A percentile compares a stretch with the other conserved stretches of the same genome.
phyloP scores from a whole-genome alignment of 2,888 invertebrate species.

The Volucella bombylans region DNA sequence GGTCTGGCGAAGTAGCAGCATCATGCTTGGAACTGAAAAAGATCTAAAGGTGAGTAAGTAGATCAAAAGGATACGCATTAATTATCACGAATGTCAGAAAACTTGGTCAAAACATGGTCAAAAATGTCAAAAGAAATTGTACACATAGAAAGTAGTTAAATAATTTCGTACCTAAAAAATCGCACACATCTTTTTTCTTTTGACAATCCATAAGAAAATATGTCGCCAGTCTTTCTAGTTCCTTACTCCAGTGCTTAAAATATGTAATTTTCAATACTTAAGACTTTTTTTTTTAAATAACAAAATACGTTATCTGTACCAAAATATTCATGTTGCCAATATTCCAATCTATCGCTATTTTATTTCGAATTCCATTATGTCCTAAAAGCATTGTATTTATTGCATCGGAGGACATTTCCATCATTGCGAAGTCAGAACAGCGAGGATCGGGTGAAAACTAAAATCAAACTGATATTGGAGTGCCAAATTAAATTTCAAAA shows the following conservation, averaged over 20 bases:
- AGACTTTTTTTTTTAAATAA: neutral
- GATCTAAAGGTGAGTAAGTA: too few relatives aligned
- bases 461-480: neutral
- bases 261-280: neutral
- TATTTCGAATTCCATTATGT: slow-evolving; percentile 76
- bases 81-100: too few relatives aligned
- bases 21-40: too few relatives aligned
- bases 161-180: slow-evolving; percentile 62
- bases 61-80: too few relatives aligned
- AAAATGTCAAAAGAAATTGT: neutral
- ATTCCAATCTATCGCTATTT: slow-evolving; percentile 71
- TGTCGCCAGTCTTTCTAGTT: slow-evolving; percentile 69
- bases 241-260: slow-evolving; percentile 75
- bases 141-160: neutral
- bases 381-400: slow-evolving; percentile 60
- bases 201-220: slow-evolving; percentile 65
- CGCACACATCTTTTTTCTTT: slow-evolving; percentile 63
- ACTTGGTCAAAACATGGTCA: too few relatives aligned
- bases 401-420: slow-evolving; percentile 14
- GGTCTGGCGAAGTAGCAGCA: too few relatives aligned
- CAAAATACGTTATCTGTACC: slow-evolving; percentile 41
- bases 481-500: neutral
- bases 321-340: slow-evolving; percentile 76
- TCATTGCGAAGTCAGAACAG: slow-evolving; percentile 14
- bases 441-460: slow-evolving; percentile 7